Evolutionary conservation across 2,888 invertebrate species (phyloP).

Genomic region (Synanthedon formicaeformis): DNA sequence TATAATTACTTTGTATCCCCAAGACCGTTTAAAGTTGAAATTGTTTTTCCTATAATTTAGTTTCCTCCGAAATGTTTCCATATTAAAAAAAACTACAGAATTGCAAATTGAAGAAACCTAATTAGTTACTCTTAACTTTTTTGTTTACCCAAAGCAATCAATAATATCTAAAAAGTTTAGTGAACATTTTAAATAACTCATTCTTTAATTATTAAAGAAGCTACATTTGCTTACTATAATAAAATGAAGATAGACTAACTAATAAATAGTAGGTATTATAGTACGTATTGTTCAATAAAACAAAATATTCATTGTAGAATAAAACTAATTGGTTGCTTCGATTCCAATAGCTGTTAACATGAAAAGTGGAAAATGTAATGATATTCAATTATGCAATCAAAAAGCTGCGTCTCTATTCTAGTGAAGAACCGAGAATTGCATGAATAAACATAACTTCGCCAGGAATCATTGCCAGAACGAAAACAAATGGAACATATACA

Average conservation of each 20-base stretch:
- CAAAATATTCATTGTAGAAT: background rate
- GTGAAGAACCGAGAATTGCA: constrained; percentile 7
- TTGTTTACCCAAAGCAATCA: no score
- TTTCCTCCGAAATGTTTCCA: no score
- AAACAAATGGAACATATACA: constrained; percentile 55
- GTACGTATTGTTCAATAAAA: background rate
- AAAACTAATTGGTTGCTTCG: background rate
- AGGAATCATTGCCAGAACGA: constrained; percentile 54
- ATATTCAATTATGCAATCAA: background rate
- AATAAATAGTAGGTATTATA: background rate
- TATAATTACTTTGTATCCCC: no score
- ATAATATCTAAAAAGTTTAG: no score
- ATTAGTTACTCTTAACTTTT: no score
- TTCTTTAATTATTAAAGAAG: background rate
- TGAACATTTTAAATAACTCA: no score
- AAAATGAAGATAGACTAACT: no score
- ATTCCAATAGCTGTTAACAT: background rate
- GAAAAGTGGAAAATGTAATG: background rate
- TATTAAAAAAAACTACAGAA: no score
- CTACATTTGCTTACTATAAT: no score
- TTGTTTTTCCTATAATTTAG: no score
- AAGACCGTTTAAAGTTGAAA: no score
- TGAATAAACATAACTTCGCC: constrained; percentile 46
- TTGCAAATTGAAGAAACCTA: no score
- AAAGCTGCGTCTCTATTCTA: background rate